Conservation (phyloP, 2,888 invertebrate species). For the Diachrysia chrysitis region DNA sequence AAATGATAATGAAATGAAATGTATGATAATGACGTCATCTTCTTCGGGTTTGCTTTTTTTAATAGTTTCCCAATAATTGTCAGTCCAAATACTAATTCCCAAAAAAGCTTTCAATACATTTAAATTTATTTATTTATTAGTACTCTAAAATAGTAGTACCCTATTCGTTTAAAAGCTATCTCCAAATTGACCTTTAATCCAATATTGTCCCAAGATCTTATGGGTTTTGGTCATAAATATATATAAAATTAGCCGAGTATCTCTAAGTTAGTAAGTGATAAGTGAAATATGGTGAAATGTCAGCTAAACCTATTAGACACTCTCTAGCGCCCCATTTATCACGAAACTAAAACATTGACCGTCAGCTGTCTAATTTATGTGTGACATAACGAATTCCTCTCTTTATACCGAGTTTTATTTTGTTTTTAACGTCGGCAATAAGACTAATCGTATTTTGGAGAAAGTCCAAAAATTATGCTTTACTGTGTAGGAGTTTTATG, state of each 20-base stretch:
- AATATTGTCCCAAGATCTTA: neutral
- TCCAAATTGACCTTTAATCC: neutral
- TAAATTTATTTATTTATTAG: too few species aligned
- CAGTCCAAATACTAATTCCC: too few species aligned
- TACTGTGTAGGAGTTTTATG: constrained; percentile 58
- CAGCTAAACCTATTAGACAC: neutral
- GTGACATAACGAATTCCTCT: constrained; percentile 53
- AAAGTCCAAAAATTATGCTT: constrained; percentile 58
- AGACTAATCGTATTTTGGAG: constrained; percentile 46
- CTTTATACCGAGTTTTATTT: constrained; percentile 64
- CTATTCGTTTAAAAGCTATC: too few species aligned
- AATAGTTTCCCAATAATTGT: too few species aligned
- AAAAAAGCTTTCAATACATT: too few species aligned
- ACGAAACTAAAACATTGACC: constrained; percentile 54
- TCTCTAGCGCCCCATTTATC: constrained; percentile 39
- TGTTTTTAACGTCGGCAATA: constrained; percentile 47
- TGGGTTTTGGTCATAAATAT: neutral
- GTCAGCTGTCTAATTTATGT: constrained; percentile 57
- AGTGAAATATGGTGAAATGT: neutral
- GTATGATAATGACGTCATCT: too few species aligned
- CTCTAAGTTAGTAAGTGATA: neutral
- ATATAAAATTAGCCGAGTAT: neutral
- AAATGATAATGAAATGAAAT: too few species aligned
- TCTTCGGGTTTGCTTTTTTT: too few species aligned
- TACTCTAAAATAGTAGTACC: too few species aligned